phyloP scores from a whole-genome alignment of 2,797 vertebrate species.

The Ctenochaetus hawaiiensis region DNA sequence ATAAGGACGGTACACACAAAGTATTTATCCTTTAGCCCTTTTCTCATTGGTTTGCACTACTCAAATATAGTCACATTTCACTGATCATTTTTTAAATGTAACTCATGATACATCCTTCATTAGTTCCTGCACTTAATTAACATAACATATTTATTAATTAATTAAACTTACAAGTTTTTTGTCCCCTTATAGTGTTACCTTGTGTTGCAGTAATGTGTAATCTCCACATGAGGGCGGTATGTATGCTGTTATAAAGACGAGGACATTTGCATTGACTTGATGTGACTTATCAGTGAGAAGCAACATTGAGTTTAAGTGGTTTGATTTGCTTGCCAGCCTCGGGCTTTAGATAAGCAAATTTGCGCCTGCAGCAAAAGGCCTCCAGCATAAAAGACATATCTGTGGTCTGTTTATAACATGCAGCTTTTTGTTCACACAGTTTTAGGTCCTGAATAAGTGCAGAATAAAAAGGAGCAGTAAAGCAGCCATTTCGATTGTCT shows the following conservation, averaged over 20 bases:
- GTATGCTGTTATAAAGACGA: conserved; percentile 43
- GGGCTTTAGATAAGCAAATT: conserved; percentile 53
- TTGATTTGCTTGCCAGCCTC: conserved; percentile 49
- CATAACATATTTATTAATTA: neutral
- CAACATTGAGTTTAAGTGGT: conserved; percentile 43
- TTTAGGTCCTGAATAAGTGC: neutral
- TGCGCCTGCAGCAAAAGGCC: conserved; percentile 46
- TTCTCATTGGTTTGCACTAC: neutral
- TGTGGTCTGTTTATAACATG: conserved; percentile 21
- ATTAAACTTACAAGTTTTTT: no score
- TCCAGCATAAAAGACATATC: conserved; percentile 26
- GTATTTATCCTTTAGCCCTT: neutral
- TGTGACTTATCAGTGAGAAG: conserved; percentile 33
- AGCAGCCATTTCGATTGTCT: neutral
- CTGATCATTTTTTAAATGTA: neutral
- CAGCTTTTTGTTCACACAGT: conserved; percentile 22
- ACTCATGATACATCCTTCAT: neutral
- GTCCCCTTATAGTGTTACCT: neutral
- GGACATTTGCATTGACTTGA: conserved; percentile 16
- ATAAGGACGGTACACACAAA: neutral
- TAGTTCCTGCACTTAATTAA: neutral
- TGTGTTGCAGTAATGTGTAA: conserved; percentile 29
- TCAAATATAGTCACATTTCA: neutral
- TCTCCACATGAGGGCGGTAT: conserved; percentile 68
- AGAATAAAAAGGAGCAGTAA: neutral